phyloP scores from a whole-genome alignment of 2,797 vertebrate genomes.

The Scolopax rusticola region DNA sequence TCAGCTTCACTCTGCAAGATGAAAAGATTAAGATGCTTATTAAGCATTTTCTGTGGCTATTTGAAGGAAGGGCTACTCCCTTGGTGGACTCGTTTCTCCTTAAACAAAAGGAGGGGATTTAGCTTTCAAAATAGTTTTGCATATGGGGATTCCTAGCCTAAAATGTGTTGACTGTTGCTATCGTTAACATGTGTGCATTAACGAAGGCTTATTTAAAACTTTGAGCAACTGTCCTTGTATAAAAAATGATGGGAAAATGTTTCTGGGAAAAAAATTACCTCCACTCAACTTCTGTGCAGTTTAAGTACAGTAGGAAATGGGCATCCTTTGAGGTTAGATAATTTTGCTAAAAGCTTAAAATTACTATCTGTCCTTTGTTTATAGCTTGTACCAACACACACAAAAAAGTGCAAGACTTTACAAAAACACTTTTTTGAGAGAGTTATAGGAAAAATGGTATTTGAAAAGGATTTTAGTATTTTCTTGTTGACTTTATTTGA shows the following conservation, averaged over 20 bases:
- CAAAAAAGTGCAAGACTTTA: neutral
- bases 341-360: slow-evolving; percentile 10
- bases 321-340: neutral
- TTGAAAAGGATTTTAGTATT: neutral
- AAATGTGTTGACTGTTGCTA: neutral
- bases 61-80: neutral
- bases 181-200: neutral
- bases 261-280: neutral
- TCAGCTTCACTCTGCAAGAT: neutral
- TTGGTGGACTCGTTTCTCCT: neutral
- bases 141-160: neutral
- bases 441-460: neutral
- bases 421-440: neutral
- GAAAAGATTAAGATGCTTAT: neutral
- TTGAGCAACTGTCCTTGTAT: neutral
- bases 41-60: neutral
- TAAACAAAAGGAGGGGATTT: neutral
- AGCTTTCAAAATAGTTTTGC: neutral
- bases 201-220: neutral
- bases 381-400: neutral
- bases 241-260: neutral
- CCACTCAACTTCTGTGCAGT: neutral
- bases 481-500: neutral
- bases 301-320: neutral
- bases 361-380: neutral